Evolutionary conservation across 2,113 vertebrate species (phyloP).

Genomic region (Bos javanicus): DNA sequence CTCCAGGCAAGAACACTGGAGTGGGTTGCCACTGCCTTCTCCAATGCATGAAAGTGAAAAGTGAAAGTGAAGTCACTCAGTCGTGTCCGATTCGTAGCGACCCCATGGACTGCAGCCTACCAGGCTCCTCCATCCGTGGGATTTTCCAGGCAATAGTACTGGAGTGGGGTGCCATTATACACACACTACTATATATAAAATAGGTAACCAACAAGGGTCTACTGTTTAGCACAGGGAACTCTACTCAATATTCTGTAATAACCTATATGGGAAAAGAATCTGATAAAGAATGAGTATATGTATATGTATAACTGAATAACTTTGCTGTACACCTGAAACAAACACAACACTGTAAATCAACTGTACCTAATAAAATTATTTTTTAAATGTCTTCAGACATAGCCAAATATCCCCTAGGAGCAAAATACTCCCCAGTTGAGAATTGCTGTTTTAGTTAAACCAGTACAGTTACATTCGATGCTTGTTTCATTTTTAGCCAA

Average conservation of each 20-base stretch:
- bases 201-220: neutral
- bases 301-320: neutral
- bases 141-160: too few species aligned
- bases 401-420: neutral
- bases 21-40: too few species aligned
- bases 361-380: neutral
- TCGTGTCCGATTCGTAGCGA: accelerated
- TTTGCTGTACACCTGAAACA: neutral
- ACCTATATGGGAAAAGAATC: neutral
- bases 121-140: too few species aligned
- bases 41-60: too few species aligned
- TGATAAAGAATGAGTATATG: neutral
- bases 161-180: neutral
- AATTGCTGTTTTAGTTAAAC: neutral
- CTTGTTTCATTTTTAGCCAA: neutral
- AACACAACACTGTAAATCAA: neutral
- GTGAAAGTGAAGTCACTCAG: too few species aligned
- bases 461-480: neutral
- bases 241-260: neutral
- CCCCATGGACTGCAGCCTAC: too few species aligned
- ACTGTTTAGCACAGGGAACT: neutral
- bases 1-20: too few species aligned
- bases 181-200: neutral
- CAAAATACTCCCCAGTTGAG: neutral
- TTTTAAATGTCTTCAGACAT: neutral